Conservation (phyloP, 2,888 invertebrate species). For the Ceriagrion tenellum region DNA sequence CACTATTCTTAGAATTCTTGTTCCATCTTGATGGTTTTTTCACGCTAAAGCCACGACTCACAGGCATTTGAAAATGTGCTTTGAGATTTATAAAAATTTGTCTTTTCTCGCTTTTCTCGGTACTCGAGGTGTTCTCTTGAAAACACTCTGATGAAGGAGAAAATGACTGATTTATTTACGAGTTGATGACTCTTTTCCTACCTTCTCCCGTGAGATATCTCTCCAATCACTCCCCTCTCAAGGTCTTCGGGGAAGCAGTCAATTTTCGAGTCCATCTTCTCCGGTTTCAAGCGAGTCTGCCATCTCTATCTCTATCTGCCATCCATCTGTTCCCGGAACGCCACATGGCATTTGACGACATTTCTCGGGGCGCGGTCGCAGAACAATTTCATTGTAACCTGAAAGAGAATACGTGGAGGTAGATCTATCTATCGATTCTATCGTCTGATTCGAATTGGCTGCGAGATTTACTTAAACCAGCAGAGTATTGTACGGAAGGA, state of each 20-base stretch:
- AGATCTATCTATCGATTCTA: no score
- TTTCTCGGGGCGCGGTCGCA: not conserved
- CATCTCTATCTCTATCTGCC: not conserved
- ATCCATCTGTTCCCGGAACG: not conserved
- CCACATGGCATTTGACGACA: not conserved
- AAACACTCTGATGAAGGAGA: not conserved
- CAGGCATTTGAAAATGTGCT: no score
- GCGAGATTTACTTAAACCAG: no score
- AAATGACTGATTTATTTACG: not conserved
- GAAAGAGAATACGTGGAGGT: no score
- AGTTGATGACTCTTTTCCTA: not conserved
- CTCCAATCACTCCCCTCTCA: not conserved
- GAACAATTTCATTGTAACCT: not conserved
- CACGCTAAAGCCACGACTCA: no score
- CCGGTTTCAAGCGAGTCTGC: not conserved
- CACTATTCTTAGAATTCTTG: no score
- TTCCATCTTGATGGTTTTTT: no score
- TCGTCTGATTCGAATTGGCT: no score
- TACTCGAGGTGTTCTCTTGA: not conserved
- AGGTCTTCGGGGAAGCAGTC: slow-evolving; percentile 6
- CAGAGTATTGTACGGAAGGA: no score
- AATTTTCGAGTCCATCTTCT: not conserved
- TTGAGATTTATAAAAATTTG: not conserved
- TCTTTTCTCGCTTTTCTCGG: not conserved
- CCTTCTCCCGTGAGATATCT: not conserved